phyloP scores from a whole-genome alignment of 2,888 invertebrate genomes.

The Agrypnus murinus region DNA sequence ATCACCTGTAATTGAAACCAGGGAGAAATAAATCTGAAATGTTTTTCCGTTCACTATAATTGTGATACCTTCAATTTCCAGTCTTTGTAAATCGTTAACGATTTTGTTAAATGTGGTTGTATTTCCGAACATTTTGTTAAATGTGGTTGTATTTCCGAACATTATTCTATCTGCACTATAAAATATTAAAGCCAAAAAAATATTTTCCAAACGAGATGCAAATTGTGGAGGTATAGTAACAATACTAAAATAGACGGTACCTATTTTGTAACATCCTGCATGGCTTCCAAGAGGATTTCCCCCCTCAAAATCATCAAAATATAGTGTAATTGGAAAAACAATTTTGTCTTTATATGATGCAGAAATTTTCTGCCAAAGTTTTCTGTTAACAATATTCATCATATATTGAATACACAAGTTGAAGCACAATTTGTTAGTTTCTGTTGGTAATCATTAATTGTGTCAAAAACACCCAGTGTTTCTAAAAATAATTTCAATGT shows the following conservation, averaged over 20 bases:
- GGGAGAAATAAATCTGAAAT: not conserved
- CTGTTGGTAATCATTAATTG: slow-evolving; percentile 11
- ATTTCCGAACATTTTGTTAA: slow-evolving; percentile 56
- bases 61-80: slow-evolving; percentile 55
- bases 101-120: slow-evolving; percentile 53
- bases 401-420: slow-evolving; percentile 38
- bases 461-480: slow-evolving; percentile 20
- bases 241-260: slow-evolving; percentile 54
- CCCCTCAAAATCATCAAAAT: slow-evolving; percentile 57
- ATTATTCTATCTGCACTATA: slow-evolving; percentile 56
- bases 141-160: slow-evolving; percentile 55
- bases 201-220: slow-evolving; percentile 49
- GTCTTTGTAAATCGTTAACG: slow-evolving; percentile 53
- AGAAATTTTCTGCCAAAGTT: slow-evolving; percentile 41
- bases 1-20: too few relatives aligned
- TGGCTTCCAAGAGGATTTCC: slow-evolving; percentile 56
- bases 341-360: slow-evolving; percentile 28
- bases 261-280: slow-evolving; percentile 55
- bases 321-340: slow-evolving; percentile 53
- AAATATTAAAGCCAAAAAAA: slow-evolving; percentile 57
- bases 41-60: slow-evolving; percentile 32
- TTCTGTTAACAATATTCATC: slow-evolving; percentile 41
- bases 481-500: slow-evolving; percentile 27
- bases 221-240: slow-evolving; percentile 52
- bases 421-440: not conserved